Conservation (phyloP, 2,113 vertebrate genomes). For the Coptodon bakossiorum region DNA sequence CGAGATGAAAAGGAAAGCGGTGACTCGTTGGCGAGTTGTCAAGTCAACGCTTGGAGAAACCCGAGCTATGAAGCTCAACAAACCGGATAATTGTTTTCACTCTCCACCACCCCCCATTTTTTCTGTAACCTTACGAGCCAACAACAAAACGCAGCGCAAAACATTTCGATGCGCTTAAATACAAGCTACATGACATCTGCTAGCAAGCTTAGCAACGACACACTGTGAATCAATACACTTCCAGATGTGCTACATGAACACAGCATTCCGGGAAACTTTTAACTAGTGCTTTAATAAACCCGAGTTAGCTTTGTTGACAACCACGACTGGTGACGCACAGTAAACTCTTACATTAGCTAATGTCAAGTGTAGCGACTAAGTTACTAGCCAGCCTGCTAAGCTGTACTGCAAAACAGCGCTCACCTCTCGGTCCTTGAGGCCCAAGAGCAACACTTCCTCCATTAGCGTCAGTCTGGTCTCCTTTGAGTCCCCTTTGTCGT, state of each 20-base stretch:
- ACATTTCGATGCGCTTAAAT: background rate
- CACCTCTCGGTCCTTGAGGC: constrained; percentile 98
- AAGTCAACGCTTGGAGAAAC: background rate
- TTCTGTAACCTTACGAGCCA: background rate
- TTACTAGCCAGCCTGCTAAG: background rate
- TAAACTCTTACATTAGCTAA: background rate
- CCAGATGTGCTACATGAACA: background rate
- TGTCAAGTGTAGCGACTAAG: background rate
- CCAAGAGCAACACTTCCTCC: constrained; percentile 94
- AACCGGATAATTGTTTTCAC: background rate
- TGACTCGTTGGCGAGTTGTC: background rate
- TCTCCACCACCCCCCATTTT: background rate
- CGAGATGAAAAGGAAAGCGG: background rate
- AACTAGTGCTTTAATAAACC: background rate
- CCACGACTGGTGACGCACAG: background rate
- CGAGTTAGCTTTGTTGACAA: constrained; percentile 6
- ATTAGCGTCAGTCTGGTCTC: constrained; percentile 94
- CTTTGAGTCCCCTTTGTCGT: constrained; percentile 90
- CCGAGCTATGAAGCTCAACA: background rate
- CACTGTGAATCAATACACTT: background rate
- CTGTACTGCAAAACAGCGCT: background rate
- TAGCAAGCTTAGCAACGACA: background rate
- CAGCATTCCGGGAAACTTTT: background rate
- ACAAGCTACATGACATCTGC: background rate
- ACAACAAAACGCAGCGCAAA: background rate